Evolutionary conservation across 2,113 vertebrate species (phyloP).

Genomic region (Columbina picui): DNA sequence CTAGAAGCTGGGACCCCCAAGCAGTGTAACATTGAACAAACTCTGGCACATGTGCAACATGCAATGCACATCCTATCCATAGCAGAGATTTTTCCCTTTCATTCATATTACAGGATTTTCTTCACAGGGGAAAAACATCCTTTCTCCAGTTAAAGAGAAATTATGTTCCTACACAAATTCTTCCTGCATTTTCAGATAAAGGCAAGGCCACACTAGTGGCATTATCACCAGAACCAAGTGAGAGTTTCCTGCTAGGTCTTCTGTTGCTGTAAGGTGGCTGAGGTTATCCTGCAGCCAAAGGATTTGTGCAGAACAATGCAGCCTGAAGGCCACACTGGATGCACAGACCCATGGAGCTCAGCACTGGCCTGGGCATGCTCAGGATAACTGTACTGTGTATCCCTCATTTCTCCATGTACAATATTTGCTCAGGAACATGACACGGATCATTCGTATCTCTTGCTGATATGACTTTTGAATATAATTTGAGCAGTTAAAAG

Average conservation of each 20-base stretch:
- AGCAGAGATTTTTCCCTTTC: neutral
- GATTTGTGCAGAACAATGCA: neutral
- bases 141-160: neutral
- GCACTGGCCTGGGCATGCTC: no score
- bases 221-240: accelerated
- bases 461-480: neutral
- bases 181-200: neutral
- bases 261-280: neutral
- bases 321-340: neutral
- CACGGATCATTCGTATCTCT: neutral
- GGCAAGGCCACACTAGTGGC: accelerated
- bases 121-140: neutral
- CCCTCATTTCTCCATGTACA: neutral
- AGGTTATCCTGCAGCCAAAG: neutral
- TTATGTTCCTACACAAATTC: neutral
- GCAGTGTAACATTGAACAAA: neutral
- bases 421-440: neutral
- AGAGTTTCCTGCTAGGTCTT: neutral
- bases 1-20: neutral
- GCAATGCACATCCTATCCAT: neutral
- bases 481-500: neutral
- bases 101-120: neutral
- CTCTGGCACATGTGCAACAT: no score
- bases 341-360: accelerated
- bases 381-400: accelerated